phyloP scores from a whole-genome alignment of 2,113 vertebrate species.

The Rhinolophus ferrumequinum region DNA sequence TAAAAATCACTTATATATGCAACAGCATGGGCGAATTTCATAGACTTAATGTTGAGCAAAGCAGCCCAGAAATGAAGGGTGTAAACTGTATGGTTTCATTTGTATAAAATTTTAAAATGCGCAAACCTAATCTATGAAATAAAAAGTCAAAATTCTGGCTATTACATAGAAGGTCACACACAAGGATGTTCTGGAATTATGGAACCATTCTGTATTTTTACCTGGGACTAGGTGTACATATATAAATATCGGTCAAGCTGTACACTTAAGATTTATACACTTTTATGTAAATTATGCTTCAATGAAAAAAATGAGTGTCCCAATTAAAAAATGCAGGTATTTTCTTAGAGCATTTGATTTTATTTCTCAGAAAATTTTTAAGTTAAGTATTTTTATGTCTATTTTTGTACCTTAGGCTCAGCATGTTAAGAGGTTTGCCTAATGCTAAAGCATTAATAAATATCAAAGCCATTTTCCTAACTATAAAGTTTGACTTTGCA shows the following conservation, averaged over 20 bases:
- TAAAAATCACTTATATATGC: not conserved
- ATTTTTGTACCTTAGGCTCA: not conserved
- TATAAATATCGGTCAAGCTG: not conserved
- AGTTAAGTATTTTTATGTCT: not conserved
- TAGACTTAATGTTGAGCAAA: not conserved
- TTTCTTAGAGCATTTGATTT: not conserved
- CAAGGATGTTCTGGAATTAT: not conserved
- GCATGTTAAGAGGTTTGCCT: not conserved
- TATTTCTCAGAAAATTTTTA: not conserved
- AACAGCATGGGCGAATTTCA: not conserved
- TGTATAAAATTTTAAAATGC: not conserved
- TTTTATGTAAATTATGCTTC: not conserved
- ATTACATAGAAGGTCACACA: not conserved
- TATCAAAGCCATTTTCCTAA: not conserved
- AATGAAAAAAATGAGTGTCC: not conserved
- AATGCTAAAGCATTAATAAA: not conserved
- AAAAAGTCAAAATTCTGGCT: not conserved
- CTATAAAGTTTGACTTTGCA: not conserved
- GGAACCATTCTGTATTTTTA: not conserved
- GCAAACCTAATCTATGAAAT: not conserved
- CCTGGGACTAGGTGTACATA: not conserved
- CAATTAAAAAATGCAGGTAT: not conserved
- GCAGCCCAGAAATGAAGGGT: not conserved
- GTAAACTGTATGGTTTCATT: not conserved
- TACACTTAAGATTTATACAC: not conserved